Evolutionary conservation across 2,888 invertebrate species (phyloP), one percentile per base, ranked within the genome.

Genomic region (Uropetala carovei): DNA sequence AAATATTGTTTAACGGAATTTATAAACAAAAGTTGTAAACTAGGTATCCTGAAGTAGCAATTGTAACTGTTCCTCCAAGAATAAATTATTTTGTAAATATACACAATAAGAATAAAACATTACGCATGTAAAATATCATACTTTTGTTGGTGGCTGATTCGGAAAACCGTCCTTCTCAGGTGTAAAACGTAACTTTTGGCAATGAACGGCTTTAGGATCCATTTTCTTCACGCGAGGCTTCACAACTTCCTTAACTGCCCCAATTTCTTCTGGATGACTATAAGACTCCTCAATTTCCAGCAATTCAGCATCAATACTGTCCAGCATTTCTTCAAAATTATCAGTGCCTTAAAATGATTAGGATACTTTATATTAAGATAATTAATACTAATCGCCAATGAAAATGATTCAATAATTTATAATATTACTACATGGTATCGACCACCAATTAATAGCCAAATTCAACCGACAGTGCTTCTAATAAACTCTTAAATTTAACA

Each of bases 291-390:
- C 60, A 18, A 89, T 89, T 56, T 89, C 89, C 5, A 43, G n/a
- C n/a, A 89, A 89, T 89, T 89, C 89, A 10, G 89, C 89, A 13
- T 89, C 89, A 10, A 89, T 89, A 11, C 60, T 89, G 18, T 89
- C 89, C 43, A 89, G 60, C 59, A 89, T 64, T 18, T 89, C 64
- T 30, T 89, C 89, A 43, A 89, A 68, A 22, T 64, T 64, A 68
- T 43, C 64, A 16, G 43, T 30, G 18, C 64, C 89, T 43, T 18
- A 64, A 30, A 64, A 68, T 30, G 0, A 75, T 27, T 27, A 75
- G 0, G 3, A 13, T 27, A 75, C 9, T 13, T 13, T 22, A 43
- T 75, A 22, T 7, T n/a, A 8, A 22, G 0, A 5, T 75, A 11
- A 75, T 27, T 11, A 27, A 10, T 4, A n/a, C 10, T n/a, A n/a